A percentile compares a stretch with the other conserved stretches of the same genome.
These are phyloP conservation scores for Chelonus formosanus DNA, from an alignment of 2,888 invertebrate genomes.

Conservation along the genomic window DNA sequence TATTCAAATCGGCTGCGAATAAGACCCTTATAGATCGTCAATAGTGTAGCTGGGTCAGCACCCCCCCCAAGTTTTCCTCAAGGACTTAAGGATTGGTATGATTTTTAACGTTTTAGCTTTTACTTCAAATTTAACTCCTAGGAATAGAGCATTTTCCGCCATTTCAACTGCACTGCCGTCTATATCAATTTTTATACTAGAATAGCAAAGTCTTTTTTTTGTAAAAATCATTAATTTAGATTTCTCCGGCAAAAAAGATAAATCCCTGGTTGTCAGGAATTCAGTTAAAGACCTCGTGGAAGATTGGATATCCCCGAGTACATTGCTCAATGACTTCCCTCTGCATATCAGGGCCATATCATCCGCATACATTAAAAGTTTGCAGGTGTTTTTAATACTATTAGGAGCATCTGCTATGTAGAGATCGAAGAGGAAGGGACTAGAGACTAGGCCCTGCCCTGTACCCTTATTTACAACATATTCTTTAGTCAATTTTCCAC, in stretches of 20 bases:
- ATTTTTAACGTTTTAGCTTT: conserved; percentile 1
- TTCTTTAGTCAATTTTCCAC: too few species aligned
- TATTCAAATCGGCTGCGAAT: neutral
- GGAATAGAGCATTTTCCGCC: neutral
- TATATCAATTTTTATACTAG: conserved; percentile 9
- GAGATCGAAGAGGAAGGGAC: conserved; percentile 12
- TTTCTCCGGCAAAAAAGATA: conserved; percentile 10
- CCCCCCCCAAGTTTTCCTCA: conserved; percentile 10
- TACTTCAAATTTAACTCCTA: neutral
- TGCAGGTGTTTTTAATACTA: neutral
- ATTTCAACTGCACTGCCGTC: neutral
- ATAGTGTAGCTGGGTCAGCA: neutral
- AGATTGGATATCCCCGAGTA: neutral
- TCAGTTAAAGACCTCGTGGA: neutral
- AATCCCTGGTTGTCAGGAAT: neutral
- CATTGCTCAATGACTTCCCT: neutral
- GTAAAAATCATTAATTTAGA: conserved; percentile 5
- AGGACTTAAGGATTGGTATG: neutral
- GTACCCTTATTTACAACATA: conserved; percentile 6
- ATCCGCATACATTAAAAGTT: neutral
- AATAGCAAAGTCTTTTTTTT: conserved; percentile 16
- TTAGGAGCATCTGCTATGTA: neutral
- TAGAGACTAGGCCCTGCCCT: conserved; percentile 5
- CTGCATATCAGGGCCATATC: conserved; percentile 1
- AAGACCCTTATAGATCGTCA: neutral